phyloP scores from a whole-genome alignment of 2,888 invertebrate genomes.

The Silvanus unidentatus region DNA sequence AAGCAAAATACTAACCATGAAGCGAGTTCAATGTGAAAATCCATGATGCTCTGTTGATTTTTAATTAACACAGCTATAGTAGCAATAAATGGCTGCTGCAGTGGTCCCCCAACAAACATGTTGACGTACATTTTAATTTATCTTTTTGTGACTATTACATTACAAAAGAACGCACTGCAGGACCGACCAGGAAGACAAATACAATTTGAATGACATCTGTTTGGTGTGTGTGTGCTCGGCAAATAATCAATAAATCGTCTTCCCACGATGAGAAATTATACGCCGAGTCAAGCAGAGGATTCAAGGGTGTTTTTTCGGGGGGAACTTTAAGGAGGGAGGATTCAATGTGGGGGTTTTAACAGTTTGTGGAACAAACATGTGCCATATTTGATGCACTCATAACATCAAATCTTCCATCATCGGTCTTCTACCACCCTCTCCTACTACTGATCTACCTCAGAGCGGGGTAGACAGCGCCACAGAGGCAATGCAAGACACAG shows the following conservation, averaged over 20 bases:
- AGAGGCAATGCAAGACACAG: slow-evolving; percentile 47
- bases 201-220: slow-evolving; percentile 36
- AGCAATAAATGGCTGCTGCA: slow-evolving; percentile 36
- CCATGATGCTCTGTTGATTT: slow-evolving; percentile 22
- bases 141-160: too few species aligned
- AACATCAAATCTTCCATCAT: slow-evolving; percentile 42
- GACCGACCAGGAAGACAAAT: slow-evolving; percentile 36
- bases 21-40: slow-evolving; percentile 36
- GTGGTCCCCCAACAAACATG: slow-evolving; percentile 36
- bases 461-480: slow-evolving; percentile 36
- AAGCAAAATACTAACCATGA: slow-evolving; percentile 33
- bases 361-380: slow-evolving; percentile 24
- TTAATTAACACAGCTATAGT: slow-evolving; percentile 30
- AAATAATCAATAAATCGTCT: neutral
- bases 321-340: neutral
- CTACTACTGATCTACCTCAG: slow-evolving; percentile 16
- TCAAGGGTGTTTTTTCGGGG: neutral
- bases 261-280: slow-evolving; percentile 1
- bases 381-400: slow-evolving; percentile 33
- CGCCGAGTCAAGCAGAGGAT: neutral
- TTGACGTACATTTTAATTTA: slow-evolving; percentile 18
- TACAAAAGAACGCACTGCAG: slow-evolving; percentile 2
- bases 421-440: slow-evolving; percentile 33
- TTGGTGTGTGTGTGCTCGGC: slow-evolving; percentile 17
- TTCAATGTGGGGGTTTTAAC: slow-evolving; percentile 3